Base-by-base conservation (phyloP, 2,888 invertebrate genomes). In the Hyposoter dolosus region DNA sequence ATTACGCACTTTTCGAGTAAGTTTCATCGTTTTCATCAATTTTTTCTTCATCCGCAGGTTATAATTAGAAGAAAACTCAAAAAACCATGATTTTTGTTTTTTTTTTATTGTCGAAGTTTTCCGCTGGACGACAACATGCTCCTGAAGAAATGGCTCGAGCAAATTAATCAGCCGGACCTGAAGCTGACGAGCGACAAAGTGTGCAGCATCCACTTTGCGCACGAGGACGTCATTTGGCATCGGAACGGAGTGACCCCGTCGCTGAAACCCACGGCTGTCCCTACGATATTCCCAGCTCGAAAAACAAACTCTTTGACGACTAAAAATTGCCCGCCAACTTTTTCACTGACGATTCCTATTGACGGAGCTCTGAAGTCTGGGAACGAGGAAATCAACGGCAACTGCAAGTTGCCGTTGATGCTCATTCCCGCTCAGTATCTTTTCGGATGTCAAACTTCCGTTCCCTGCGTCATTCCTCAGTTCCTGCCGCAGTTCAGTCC, bases 201-300 rank as follows among this genome's bases (percentile, higher is more conserved):
- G 77, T 90, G 90, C 81, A 88, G 88, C 53, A 81, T 82, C 28
- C 88, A 90, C 79, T 90, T 90, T 86, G 50, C 69, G 63, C 63
- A 56, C 1, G 45, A 71, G 17, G 89, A 89, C 53, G 56, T 89
- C 23, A 75, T 81, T 19, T 69, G 78, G 35, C 56, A 63, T 65
- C 66, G 75, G 2, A 43, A 82, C 35, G 56, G 60, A 40, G 79
- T 66, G 3, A 23, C 69, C 56, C 83, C 83, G 19, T 47, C 45
- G 32, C 76, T 91, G 1, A 90, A 90, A 50, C 63, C 85, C 3
- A 72, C 71, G 28, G 89, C 90, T 1, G 40, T 89, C 63, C 90
- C 91, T 1, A 84, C 88, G 7, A 90, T 90, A 35, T 90, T 91
- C 80, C 87, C 88, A 3, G 4, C 15, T 23, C 15, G 75, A 28